Evolutionary conservation across 2,888 invertebrate species (phyloP).

Genomic region (Ochropleura plecta): DNA sequence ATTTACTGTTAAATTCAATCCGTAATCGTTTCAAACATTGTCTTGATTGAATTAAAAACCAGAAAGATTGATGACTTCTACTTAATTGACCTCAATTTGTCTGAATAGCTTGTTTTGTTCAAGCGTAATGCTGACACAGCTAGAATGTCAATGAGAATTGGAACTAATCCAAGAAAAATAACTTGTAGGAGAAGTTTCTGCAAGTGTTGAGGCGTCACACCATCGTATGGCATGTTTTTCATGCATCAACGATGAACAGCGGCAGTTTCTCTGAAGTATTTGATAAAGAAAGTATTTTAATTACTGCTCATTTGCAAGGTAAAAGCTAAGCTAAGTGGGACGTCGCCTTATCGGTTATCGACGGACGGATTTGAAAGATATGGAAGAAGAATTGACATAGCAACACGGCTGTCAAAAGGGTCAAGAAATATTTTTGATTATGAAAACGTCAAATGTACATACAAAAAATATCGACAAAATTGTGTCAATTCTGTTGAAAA

Average conservation of each 20-base stretch:
- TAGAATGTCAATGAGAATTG: conserved; percentile 26
- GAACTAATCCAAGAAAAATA: conserved; percentile 33
- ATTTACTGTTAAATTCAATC: conserved; percentile 46
- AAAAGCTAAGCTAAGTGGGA: conserved; percentile 32
- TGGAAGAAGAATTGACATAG: not conserved
- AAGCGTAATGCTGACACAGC: conserved; percentile 47
- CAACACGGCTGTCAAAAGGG: not conserved
- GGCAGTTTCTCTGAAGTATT: conserved; percentile 74
- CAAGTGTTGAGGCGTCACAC: conserved; percentile 37
- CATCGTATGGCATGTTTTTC: conserved; percentile 62
- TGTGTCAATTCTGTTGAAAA: not conserved
- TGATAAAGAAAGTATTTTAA: conserved; percentile 76
- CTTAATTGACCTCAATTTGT: conserved; percentile 69
- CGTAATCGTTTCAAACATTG: conserved; percentile 26
- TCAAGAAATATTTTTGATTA: not conserved
- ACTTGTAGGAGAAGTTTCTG: conserved; percentile 13
- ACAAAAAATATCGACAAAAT: not conserved
- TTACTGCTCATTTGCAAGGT: conserved; percentile 65
- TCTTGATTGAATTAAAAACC: conserved; percentile 46
- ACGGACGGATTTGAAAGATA: not conserved
- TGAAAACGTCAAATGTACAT: not conserved
- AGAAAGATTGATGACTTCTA: conserved; percentile 49
- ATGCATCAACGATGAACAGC: conserved; percentile 70
- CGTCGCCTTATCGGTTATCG: conserved; percentile 5
- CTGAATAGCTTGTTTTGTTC: conserved; percentile 53